Conservation (phyloP, 2,113 vertebrate species). For the Haemorhous mexicanus region DNA sequence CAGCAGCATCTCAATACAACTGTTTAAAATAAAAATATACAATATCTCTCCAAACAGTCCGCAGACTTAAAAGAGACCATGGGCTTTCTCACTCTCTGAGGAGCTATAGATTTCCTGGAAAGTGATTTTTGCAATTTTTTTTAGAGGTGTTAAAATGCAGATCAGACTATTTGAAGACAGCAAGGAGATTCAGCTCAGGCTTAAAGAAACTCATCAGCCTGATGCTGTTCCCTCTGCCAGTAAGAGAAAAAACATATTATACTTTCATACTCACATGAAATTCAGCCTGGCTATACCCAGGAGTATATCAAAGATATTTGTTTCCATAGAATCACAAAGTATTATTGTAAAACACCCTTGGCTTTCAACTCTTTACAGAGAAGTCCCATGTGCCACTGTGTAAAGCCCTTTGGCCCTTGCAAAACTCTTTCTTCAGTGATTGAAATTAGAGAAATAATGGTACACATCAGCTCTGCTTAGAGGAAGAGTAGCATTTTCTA, state of each 20-base stretch:
- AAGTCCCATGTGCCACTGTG: not conserved
- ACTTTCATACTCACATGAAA: not conserved
- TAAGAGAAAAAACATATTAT: not conserved
- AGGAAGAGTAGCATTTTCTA: not conserved
- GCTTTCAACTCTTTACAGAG: constrained; percentile 20
- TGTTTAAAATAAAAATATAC: constrained; percentile 30
- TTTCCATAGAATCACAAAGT: constrained; percentile 30
- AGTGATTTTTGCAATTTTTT: not conserved
- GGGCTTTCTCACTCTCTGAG: constrained; percentile 8
- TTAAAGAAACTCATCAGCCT: constrained; percentile 14
- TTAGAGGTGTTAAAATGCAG: constrained; percentile 32
- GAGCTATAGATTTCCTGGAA: not conserved
- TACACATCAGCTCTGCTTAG: not conserved
- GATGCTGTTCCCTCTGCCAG: not conserved
- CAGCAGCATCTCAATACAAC: not conserved
- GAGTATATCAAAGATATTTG: constrained; percentile 26
- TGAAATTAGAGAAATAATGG: constrained; percentile 22
- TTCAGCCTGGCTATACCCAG: not conserved
- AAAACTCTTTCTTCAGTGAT: not conserved
- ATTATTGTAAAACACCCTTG: not conserved
- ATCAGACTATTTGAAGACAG: constrained; percentile 16
- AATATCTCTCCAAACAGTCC: not conserved
- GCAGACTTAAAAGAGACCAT: not conserved
- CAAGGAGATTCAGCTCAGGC: not conserved
- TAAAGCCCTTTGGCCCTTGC: not conserved